Base-by-base conservation (phyloP, 2,797 vertebrate species). In the Sebastes cheni region DNA sequence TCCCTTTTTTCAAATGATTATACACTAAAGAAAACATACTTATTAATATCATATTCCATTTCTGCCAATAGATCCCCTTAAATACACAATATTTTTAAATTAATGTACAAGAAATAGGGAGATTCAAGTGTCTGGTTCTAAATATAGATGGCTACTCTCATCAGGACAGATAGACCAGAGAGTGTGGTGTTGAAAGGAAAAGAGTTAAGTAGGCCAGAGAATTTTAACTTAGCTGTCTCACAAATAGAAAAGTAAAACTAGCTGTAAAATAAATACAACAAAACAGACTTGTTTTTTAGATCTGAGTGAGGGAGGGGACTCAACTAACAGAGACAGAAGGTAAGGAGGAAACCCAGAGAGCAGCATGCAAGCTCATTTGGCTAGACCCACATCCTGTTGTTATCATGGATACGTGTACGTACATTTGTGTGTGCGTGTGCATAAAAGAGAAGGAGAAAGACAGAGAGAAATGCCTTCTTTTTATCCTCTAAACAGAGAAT, bases 371-470 rank as follows among this genome's bases (percentile, higher is more conserved):
- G 82, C 87, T 83, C 6, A 27, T 80, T 81, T 85, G 72, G 69
- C 76, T 72, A 62, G 82, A 88, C 89, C 92, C 92, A 93, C 93
- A 92, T 94, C 93, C 93, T 93, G 92, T 92, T 92, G 81, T 77
- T 75, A 76, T 83, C 66, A 80, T 77, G 77, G 80, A 84, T 80
- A 25, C 0, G 9, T 61, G 52, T 64, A 36, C 7, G 27, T 61
- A 64, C 54, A 32, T 69, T 56, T 46, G 68, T 39, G 50, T 79
- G 22, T 77, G 25, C 52, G 55, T 54, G 67, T 50, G 29, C 6
- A 46, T 54, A 2, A 77, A 70, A 67, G 52, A 46, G 62, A 75
- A 34, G 46, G 11, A 67, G 72, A 76, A 71, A 83, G 30, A 8
- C n/a, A 32, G 29, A 14, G 3, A 66, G 8, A 55, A 27, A 79